Percentiles rank a stretch among this genome's conserved stretches.
Evolutionary conservation across 2,888 invertebrate genomes (phyloP).

Genomic region (Xestia c-nigrum): DNA sequence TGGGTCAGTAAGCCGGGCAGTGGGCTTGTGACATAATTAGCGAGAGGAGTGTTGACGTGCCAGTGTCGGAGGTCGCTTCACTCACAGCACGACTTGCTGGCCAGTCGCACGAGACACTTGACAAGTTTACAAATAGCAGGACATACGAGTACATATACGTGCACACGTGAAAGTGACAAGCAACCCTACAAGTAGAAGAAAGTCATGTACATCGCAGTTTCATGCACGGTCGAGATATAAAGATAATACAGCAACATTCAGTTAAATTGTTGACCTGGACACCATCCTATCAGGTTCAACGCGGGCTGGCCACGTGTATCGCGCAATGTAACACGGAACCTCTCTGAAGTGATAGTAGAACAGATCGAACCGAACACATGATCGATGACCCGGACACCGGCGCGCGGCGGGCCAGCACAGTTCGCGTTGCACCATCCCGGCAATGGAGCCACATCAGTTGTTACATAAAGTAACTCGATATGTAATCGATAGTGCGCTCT

Average conservation of each 20-base stretch:
- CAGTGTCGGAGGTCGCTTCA: not conserved
- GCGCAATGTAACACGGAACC: conserved; percentile 1
- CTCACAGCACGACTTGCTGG: not conserved
- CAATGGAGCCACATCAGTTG: conserved; percentile 21
- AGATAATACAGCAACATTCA: not conserved
- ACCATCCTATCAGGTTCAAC: not conserved
- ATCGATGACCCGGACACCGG: conserved; percentile 1
- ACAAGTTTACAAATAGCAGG: conserved; percentile 8
- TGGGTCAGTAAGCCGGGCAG: not conserved
- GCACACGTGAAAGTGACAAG: conserved; percentile 13
- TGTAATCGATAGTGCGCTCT: conserved; percentile 47
- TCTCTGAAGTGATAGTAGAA: conserved; percentile 14
- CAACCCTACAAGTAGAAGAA: conserved; percentile 6
- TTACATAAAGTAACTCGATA: conserved; percentile 50
- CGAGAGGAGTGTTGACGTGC: not conserved
- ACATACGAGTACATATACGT: not conserved
- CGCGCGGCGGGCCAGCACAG: not conserved
- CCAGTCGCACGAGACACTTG: conserved; percentile 1
- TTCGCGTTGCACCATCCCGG: conserved; percentile 34
- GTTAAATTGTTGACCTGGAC: not conserved
- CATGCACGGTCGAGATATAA: not conserved
- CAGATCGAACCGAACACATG: conserved; percentile 2
- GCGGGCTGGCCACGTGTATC: not conserved
- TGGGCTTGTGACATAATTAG: conserved; percentile 11
- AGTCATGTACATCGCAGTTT: not conserved